Evolutionary conservation across 2,888 invertebrate genomes (phyloP), one percentile per base, ranked within the genome.

Genomic region (Vanessa cardui): DNA sequence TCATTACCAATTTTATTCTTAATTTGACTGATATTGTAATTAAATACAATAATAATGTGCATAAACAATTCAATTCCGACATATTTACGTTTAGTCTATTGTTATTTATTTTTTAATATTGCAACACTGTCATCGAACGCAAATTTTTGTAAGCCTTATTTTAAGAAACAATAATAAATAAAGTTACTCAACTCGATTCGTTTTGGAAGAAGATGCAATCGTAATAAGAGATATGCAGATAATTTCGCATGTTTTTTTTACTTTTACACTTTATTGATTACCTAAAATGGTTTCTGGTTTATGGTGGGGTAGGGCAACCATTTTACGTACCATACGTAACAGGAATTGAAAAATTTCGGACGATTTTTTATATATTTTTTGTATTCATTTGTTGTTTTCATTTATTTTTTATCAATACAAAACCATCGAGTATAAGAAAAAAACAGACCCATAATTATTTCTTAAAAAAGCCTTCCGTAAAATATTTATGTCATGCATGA

Each of bases 161-260:
- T 68, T 64, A 58, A 33, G 47, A 59, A 33, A 33, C 58, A 47
- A 44, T 44, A 61, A 62, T 59, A 69, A 65, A 66, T 44, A 64
- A 71, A 66, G 47, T 56, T 62, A 59, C 61, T 16, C 59, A 71
- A 69, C 21, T 66, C 31, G 64, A 58, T 61, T 62, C 50, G 54
- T 58, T 64, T 62, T 64, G 49, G 64, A 64, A 46, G 64, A 70
- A 70, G 70, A 67, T 64, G 44, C 68, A 68, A 59, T 59, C 54
- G 52, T 59, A 59, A 59, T 31, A 58, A 63, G 46, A 33, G 56
- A 59, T 21, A 33, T 46, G 21, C 47, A 54, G n/a, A 54, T 20
- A 54, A 54, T n/a, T n/a, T 4, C 21, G 21, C 9, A 49, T 49
- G 18, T 4, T 18, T 8, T 52, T 26, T 21, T 52, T 12, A 5